Evolutionary conservation across 2,797 vertebrate genomes (phyloP), one percentile per base, ranked within the genome.

Genomic region (Syndactyla subalaris): DNA sequence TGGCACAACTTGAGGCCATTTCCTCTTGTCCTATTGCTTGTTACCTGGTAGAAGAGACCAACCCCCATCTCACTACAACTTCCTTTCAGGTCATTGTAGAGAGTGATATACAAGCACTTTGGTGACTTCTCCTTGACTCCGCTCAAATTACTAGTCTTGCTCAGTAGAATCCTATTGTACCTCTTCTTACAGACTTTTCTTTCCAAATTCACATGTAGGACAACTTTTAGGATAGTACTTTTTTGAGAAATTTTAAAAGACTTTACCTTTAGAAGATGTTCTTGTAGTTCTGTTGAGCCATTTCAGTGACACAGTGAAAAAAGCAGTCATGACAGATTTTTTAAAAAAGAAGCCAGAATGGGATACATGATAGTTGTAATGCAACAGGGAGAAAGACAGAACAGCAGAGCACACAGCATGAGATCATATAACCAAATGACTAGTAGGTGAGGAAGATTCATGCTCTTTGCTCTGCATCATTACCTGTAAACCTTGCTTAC

Each of bases 361-460:
- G 41, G 70, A 80, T 57, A 65, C 26, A 23, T 39, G 54, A 32
- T 41, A 58, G 55, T 43, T 89, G 45, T 87, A 93, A 87, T 81
- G 45, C 24, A 89, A 38, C 17, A 73, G 30, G 57, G 54, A 82
- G 62, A 71, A 91, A 57, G 46, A 39, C 67, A 77, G 45, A 88
- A 39, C 14, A 63, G 57, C 59, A 23, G 4, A 62, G 77, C 14
- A 32, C 88, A 49, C 51, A 62, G 57, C 4, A 0, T 68, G 90
- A 51, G 46, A 32, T 66, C 58, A 8, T 23, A 10, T 43, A 48
- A 59, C 12, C 3, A n/a, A 79, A 21, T 62, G 89, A 90, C 20
- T 18, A 21, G 48, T 29, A 68, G 62, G 45, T 70, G 66, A 96
- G 41, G 61, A 75, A 95, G 91, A 87, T 85, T 77, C 71, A 93